phyloP scores from a whole-genome alignment of 2,888 invertebrate genomes.

The Lathronympha strigana region DNA sequence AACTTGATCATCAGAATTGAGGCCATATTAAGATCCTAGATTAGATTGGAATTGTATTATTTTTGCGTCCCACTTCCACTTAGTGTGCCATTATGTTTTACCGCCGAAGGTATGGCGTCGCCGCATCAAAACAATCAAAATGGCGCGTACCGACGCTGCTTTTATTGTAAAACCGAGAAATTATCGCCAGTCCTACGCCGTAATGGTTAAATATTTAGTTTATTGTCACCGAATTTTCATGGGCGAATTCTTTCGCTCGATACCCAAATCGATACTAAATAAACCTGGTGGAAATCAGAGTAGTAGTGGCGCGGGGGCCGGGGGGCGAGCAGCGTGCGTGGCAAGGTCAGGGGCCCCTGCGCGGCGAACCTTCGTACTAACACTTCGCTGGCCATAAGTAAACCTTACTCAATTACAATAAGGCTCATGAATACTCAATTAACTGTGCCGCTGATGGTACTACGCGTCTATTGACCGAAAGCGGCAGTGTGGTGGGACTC shows the following conservation, averaged over 20 bases:
- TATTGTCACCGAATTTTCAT: constrained; percentile 41
- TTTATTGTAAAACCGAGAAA: background rate
- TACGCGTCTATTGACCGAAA: constrained; percentile 59
- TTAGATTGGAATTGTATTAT: background rate
- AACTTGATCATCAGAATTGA: too few species aligned
- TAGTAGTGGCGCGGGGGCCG: constrained; percentile 49
- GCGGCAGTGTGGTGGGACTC: constrained; percentile 40
- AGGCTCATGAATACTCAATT: background rate
- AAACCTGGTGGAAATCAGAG: constrained; percentile 56
- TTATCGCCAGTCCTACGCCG: constrained; percentile 14
- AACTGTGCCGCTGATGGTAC: constrained; percentile 38
- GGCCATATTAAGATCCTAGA: background rate
- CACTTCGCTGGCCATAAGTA: background rate
- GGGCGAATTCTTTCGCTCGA: constrained; percentile 48
- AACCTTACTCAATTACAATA: background rate
- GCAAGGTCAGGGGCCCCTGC: constrained; percentile 77
- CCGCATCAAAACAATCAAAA: background rate
- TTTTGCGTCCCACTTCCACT: background rate
- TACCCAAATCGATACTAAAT: constrained; percentile 44
- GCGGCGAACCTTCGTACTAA: constrained; percentile 56
- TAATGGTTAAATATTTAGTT: constrained; percentile 35
- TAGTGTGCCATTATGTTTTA: background rate
- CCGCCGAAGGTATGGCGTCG: too few species aligned
- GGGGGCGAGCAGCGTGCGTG: constrained; percentile 57
- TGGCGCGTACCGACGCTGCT: background rate